phyloP scores from a whole-genome alignment of 2,888 invertebrate species.

The Taenaris catops region DNA sequence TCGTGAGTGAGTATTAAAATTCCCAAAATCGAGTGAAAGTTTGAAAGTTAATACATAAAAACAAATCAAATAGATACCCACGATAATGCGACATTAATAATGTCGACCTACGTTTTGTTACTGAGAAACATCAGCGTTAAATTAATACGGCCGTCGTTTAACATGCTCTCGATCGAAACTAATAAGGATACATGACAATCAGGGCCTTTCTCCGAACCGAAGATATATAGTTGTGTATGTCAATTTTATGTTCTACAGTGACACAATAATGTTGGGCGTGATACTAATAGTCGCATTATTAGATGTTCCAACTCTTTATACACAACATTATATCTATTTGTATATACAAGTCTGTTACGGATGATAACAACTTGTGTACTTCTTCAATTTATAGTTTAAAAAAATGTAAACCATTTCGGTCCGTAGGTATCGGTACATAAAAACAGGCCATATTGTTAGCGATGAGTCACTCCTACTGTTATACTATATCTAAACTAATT shows the following conservation, averaged over 20 bases:
- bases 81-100: constrained; percentile 42
- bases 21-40: constrained; percentile 53
- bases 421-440: too few relatives aligned
- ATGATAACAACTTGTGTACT: too few relatives aligned
- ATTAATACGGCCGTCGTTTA: constrained; percentile 19
- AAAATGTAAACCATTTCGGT: too few relatives aligned
- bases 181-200: constrained; percentile 12
- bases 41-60: constrained; percentile 39
- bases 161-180: constrained; percentile 15
- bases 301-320: too few relatives aligned
- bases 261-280: not conserved
- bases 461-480: too few relatives aligned
- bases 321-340: too few relatives aligned
- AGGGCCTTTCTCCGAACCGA: constrained; percentile 8
- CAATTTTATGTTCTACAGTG: not conserved
- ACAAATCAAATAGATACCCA: constrained; percentile 49
- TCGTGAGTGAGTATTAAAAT: constrained; percentile 29
- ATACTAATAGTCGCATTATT: too few relatives aligned
- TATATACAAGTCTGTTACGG: too few relatives aligned
- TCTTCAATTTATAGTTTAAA: too few relatives aligned
- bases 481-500: too few relatives aligned
- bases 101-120: constrained; percentile 43
- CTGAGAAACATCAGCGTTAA: constrained; percentile 26
- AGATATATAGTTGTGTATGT: not conserved
- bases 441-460: too few relatives aligned